Evolutionary conservation across 2,113 vertebrate species (phyloP).

Genomic region (Laterallus jamaicensis): DNA sequence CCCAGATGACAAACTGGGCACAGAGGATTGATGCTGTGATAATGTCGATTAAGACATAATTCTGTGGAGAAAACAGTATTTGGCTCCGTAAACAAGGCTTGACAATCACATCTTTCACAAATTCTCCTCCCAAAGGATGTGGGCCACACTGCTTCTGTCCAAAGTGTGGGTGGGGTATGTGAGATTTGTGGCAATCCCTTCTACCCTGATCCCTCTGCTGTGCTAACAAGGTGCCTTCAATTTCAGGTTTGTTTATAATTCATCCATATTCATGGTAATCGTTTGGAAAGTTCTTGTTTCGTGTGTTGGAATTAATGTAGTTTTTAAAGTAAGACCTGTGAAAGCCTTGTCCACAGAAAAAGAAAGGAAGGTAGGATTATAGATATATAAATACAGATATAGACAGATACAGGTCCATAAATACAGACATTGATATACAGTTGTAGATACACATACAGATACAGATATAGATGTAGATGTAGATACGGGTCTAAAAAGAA

Average conservation of each 20-base stretch:
- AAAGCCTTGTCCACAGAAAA: background rate
- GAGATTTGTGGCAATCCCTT: background rate
- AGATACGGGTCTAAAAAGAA: background rate
- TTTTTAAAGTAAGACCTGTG: background rate
- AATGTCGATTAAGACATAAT: background rate
- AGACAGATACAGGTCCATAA: no score
- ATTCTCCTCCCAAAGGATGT: background rate
- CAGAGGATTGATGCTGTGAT: background rate
- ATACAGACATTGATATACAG: no score
- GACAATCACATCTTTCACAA: background rate
- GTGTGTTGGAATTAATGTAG: background rate
- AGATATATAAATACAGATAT: no score
- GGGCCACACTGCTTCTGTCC: background rate
- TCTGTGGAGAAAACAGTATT: background rate
- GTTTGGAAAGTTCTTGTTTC: background rate
- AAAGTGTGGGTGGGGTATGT: background rate
- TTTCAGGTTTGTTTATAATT: background rate
- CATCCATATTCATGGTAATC: background rate
- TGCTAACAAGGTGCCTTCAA: background rate
- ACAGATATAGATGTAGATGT: background rate
- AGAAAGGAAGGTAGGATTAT: background rate
- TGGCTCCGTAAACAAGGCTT: background rate
- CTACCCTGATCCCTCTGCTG: background rate
- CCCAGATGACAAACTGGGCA: background rate
- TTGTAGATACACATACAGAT: no score